Base-by-base conservation (phyloP, 2,113 vertebrate species). In the Climacteris rufus region DNA sequence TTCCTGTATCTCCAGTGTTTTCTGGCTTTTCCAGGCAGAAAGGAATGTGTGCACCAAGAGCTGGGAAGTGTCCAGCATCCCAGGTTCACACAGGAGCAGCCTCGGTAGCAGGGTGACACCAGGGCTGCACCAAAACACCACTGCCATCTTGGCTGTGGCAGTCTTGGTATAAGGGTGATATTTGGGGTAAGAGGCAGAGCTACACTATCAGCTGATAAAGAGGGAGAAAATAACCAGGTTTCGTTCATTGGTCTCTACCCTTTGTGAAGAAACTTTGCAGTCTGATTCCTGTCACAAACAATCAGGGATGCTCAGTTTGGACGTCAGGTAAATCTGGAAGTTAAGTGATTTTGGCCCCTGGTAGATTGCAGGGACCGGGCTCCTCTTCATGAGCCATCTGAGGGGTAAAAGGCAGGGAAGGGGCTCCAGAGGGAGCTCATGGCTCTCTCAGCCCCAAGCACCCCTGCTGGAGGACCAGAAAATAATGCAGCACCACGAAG, bases 341-440 rank as follows among this genome's bases (percentile, higher is more conserved):
- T 17, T 17, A 70, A 37, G 30, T 30, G 17, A 13, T 71, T 52
- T 39, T 87, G 76, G 37, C 31, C 13, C 6, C n/a, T 44, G 21
- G 15, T 45, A 30, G 53, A 79, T 42, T 2, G 1, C 35, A 25
- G 37, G 19, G 50, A 28, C 25, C 1, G 4, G 47, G 37, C 21
- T 94, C 44, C 28, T 71, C 0, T 0, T 30, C 1, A 3, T 22
- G 17, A 64, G 28, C 2, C 15, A 84, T 30, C 5, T 1, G 4
- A 69, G 44, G 15, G 31, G 45, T 44, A 64, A 82, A 94, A 85
- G 39, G 39, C 54, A 89, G 63, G 25, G 20, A 87, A 28, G 22
- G 39, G 45, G 31, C 52, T 91, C 49, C 76, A 78, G 64, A 59
- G 40, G 61, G 86, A 93, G 63, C 39, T 56, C 24, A 16, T 9